phyloP scores from a whole-genome alignment of 2,113 vertebrate species.

The Zapus hudsonius region DNA sequence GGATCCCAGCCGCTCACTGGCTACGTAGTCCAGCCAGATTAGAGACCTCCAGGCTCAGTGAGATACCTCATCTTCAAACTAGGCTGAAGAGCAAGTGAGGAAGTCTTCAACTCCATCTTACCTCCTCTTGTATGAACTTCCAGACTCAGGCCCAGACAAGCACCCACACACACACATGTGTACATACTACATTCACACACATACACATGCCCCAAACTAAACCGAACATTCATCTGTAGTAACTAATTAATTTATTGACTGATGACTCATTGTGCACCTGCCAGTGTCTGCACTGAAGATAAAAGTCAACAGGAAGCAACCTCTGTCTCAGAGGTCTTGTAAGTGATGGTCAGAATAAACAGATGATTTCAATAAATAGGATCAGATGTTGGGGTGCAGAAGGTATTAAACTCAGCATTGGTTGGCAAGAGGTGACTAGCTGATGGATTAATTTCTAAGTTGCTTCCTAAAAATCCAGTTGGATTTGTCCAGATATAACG shows the following conservation, averaged over 20 bases:
- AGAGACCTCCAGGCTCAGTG: too few species aligned
- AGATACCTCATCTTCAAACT: too few species aligned
- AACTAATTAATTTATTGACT: constrained; percentile 2
- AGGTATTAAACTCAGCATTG: background rate
- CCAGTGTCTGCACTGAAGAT: background rate
- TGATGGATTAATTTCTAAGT: background rate
- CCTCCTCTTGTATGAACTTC: too few species aligned
- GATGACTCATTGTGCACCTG: constrained; percentile 1
- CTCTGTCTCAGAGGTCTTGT: background rate
- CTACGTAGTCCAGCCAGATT: too few species aligned
- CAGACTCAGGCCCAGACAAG: too few species aligned
- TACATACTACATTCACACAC: too few species aligned
- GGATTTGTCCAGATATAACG: background rate
- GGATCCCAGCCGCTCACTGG: too few species aligned
- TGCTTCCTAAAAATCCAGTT: background rate
- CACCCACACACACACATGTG: too few species aligned
- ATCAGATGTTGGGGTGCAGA: background rate
- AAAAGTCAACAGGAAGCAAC: background rate
- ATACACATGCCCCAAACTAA: background rate
- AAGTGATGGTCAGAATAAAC: background rate
- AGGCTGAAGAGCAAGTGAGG: too few species aligned
- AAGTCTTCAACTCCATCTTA: too few species aligned
- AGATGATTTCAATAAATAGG: background rate
- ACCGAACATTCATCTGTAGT: constrained; percentile 12
- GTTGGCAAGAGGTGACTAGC: background rate